These are phyloP conservation scores for Ruditapes philippinarum DNA, from an alignment of 1,140 invertebrate genomes.

Conservation along the genomic window DNA sequence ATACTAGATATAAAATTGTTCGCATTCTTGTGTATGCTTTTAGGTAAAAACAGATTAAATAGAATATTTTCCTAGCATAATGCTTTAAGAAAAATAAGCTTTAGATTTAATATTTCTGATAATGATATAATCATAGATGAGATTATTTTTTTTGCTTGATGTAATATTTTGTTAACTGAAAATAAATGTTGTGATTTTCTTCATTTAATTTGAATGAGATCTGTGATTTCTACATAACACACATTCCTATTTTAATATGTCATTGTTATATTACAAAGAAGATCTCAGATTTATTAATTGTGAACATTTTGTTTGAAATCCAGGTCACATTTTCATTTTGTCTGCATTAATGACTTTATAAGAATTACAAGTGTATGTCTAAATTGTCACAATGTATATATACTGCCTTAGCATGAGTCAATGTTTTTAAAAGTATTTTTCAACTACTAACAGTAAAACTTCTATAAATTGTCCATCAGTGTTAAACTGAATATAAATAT, in stretches of 20 bases:
- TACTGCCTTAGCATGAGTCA: too few species aligned
- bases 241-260: not conserved
- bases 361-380: too few species aligned
- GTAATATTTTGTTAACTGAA: not conserved
- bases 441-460: too few species aligned
- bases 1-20: not conserved
- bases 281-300: not conserved
- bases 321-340: not conserved
- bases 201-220: not conserved
- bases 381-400: too few species aligned
- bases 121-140: not conserved
- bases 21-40: not conserved
- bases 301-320: not conserved
- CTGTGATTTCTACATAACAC: not conserved
- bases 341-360: too few species aligned
- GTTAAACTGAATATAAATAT: too few species aligned
- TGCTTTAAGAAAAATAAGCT: not conserved
- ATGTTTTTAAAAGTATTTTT: too few species aligned
- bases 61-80: not conserved
- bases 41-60: not conserved
- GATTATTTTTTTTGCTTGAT: not conserved
- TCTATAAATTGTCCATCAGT: too few species aligned
- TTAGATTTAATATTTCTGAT: not conserved
- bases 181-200: not conserved
- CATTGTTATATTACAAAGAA: not conserved